Evolutionary conservation across 2,888 invertebrate genomes (phyloP), one percentile per base, ranked within the genome.

Genomic region (Dicycla oo): DNA sequence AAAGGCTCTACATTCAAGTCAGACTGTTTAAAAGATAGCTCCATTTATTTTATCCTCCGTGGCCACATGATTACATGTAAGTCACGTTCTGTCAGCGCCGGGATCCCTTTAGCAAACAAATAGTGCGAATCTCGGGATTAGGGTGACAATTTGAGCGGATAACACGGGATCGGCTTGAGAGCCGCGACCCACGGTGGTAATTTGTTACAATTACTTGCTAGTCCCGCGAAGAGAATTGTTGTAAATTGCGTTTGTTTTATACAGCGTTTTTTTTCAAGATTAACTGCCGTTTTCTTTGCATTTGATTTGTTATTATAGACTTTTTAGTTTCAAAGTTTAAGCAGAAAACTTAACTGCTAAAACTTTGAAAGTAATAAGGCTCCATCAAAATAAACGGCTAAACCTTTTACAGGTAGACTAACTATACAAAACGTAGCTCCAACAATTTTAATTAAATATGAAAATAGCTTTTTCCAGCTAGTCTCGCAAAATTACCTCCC

Each of bases 31-130:
- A 67, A 62, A 81, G 26, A 77, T 62, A 60, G 34, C 49, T 78
- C 79, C 54, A 82, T 82, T 56, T 57, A 65, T 82, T 73, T 66
- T 57, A 60, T 58, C 58, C 5, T 56, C 56, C 38, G 53, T 49
- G 53, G 69, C 70, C 68, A 75, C 83, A 53, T 69, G 65, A 84
- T 86, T 80, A 80, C 86, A 90, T 90, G 86, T 86, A 82, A 91
- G 92, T 94, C 95, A 94, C 95, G 94, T 93, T 85, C 81, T 76
- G 86, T 80, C 81, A 69, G 87, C 87, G 81, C 79, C 83, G 83
- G 86, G 88, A 91, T 94, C 94, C 95, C 93, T 94, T 95, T 94
- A 95, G 94, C 92, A 94, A 94, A 94, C 93, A 93, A 94, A 95
- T 93, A 85, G 87, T 84, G 80, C 73, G 82, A 85, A 86, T 87